Evolutionary conservation across 2,797 vertebrate species (phyloP).

Genomic region (Spinibarbus caldwelli): DNA sequence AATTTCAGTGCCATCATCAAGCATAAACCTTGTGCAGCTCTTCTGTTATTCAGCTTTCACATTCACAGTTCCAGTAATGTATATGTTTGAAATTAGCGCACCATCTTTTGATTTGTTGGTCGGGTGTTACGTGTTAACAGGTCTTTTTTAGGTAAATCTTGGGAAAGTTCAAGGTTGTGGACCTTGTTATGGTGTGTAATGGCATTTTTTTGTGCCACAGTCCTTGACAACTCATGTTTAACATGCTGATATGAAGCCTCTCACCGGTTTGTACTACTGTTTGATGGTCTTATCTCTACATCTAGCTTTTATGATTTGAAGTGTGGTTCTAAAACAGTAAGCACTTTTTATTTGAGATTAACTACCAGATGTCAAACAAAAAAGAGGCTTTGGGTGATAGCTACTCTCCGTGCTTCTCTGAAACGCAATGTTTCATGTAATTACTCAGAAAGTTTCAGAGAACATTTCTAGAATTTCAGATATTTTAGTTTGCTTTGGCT

Average conservation of each 20-base stretch:
- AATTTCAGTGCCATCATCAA: background rate
- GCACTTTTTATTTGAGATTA: slow-evolving; percentile 40
- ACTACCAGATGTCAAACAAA: slow-evolving; percentile 39
- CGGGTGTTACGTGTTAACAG: slow-evolving; percentile 27
- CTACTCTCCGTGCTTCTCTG: slow-evolving; percentile 15
- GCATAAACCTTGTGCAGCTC: background rate
- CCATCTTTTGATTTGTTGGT: background rate
- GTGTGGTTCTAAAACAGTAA: slow-evolving; percentile 43
- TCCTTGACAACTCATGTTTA: slow-evolving; percentile 50
- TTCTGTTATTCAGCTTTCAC: background rate
- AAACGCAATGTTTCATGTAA: slow-evolving; percentile 8
- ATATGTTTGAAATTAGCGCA: background rate
- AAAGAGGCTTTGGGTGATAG: background rate
- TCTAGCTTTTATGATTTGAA: slow-evolving; percentile 52
- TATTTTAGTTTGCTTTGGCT: slow-evolving; percentile 21
- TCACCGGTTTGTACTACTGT: slow-evolving; percentile 42
- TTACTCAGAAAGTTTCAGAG: background rate
- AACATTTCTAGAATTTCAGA: background rate
- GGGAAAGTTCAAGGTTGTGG: slow-evolving; percentile 65
- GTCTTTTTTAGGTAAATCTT: slow-evolving; percentile 38
- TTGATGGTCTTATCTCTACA: slow-evolving; percentile 54
- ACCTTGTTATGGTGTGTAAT: slow-evolving; percentile 59
- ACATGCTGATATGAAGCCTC: slow-evolving; percentile 17
- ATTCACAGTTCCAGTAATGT: background rate
- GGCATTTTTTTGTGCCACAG: slow-evolving; percentile 42